Evolutionary conservation across 2,797 vertebrate genomes (phyloP), one percentile per base, ranked within the genome.

Genomic region (Champsocephalus esox): DNA sequence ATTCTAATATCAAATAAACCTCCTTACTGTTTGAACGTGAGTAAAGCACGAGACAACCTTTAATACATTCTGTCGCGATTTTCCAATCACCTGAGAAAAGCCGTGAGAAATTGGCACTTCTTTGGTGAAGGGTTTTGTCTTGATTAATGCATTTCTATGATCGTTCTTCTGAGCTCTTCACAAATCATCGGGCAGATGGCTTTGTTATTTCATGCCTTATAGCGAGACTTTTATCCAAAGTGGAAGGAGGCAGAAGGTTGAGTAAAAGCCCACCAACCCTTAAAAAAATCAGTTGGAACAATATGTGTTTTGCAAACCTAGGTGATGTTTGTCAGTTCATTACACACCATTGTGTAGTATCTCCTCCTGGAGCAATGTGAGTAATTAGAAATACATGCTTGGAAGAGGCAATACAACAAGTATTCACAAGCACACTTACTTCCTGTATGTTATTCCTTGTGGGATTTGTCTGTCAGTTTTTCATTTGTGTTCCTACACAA

Each of bases 401-500:
- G 62, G n/a, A 61, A 68, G 34, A 55, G 41, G 11, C 28, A 41
- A 70, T 55, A 28, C 57, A 68, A 69, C 60, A 38, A 44, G 38
- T 61, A 17, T 49, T 43, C 24, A 60, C 5, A 62, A 70, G 52
- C 5, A 24, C 12, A 41, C 38, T 75, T 41, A 71, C 38, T 61
- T 74, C 41, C 54, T 2, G 16, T 51, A 24, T 67, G 50, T 68
- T 52, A 59, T 46, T 68, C 48, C 73, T 50, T 17, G 46, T 77
- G 77, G 48, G 62, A 51, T 72, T 70, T 75, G 32, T 71, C 24
- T 38, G 71, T 65, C 66, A 48, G 3, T 65, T 66, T 82, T 77
- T 57, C 72, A 79, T 72, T 32, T 65, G 38, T 65, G 19, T 65
- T 73, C 44, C 58, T 86, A 65, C 59, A 69, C 81, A 80, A 66